These are phyloP conservation scores for Cyrtonyx montezumae DNA, from an alignment of 2,113 vertebrate species.

Conservation along the genomic window DNA sequence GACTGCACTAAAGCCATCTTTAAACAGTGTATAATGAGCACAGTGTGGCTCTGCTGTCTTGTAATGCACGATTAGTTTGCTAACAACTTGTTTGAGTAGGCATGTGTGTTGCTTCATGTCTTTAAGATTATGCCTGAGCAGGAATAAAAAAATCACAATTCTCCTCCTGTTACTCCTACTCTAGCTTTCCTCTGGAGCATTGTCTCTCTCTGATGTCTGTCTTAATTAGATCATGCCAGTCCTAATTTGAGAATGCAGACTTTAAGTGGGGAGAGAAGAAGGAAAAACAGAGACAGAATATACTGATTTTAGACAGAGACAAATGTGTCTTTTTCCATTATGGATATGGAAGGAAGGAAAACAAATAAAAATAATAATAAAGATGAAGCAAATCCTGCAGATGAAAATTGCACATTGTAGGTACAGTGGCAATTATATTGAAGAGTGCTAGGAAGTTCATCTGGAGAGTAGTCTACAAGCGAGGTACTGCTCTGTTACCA, in stretches of 20 bases:
- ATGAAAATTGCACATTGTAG: background rate
- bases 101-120: slow-evolving; percentile 44
- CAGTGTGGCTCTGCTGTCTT: slow-evolving; percentile 55
- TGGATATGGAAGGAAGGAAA: background rate
- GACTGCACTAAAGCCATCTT: slow-evolving; percentile 47
- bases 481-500: background rate
- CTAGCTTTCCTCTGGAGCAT: slow-evolving; percentile 27
- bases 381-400: background rate
- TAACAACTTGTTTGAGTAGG: slow-evolving; percentile 49
- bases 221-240: slow-evolving; percentile 54
- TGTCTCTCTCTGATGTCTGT: slow-evolving; percentile 41
- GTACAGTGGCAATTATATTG: background rate
- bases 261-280: slow-evolving; percentile 6
- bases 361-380: background rate
- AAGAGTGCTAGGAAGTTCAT: background rate
- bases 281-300: background rate
- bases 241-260: slow-evolving; percentile 48
- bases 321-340: slow-evolving; percentile 27
- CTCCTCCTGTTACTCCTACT: slow-evolving; percentile 37
- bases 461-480: background rate
- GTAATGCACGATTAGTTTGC: slow-evolving; percentile 72
- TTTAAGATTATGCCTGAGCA: slow-evolving; percentile 60
- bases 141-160: background rate
- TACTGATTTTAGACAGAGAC: slow-evolving; percentile 39
- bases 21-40: slow-evolving; percentile 57